phyloP scores from a whole-genome alignment of 2,888 invertebrate species.

The Nycteola revayana region DNA sequence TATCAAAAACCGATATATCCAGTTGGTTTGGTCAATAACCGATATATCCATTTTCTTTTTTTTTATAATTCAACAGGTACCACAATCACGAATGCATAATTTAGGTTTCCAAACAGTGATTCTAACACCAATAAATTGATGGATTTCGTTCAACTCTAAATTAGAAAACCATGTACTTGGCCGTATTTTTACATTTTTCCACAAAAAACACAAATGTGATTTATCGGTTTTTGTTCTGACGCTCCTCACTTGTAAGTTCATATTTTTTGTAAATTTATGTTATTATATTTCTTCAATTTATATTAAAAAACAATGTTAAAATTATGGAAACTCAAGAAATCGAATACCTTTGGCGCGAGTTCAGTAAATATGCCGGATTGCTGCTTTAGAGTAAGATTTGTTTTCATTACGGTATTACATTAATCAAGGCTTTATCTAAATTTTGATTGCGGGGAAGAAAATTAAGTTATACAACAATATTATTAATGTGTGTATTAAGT shows the following conservation, averaged over 20 bases:
- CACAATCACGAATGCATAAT: conserved; percentile 11
- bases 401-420: too few relatives aligned
- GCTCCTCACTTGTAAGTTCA: conserved; percentile 1
- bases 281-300: too few relatives aligned
- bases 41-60: conserved; percentile 10
- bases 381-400: too few relatives aligned
- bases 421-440: too few relatives aligned
- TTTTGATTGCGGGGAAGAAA: too few relatives aligned
- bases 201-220: conserved; percentile 10
- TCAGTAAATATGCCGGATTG: too few relatives aligned
- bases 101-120: conserved; percentile 13
- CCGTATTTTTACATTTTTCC: conserved; percentile 11
- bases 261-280: too few relatives aligned
- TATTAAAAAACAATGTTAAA: too few relatives aligned
- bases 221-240: conserved; percentile 15
- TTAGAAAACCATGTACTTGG: conserved; percentile 10
- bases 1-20: conserved; percentile 11
- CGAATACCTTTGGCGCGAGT: too few relatives aligned
- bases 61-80: conserved; percentile 10
- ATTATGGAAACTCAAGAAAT: too few relatives aligned
- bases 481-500: too few relatives aligned
- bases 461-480: too few relatives aligned
- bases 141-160: conserved; percentile 13
- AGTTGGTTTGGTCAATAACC: conserved; percentile 10
- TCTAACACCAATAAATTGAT: conserved; percentile 13